Conservation (phyloP, 2,888 invertebrate genomes). For the Deroplatys truncata region DNA sequence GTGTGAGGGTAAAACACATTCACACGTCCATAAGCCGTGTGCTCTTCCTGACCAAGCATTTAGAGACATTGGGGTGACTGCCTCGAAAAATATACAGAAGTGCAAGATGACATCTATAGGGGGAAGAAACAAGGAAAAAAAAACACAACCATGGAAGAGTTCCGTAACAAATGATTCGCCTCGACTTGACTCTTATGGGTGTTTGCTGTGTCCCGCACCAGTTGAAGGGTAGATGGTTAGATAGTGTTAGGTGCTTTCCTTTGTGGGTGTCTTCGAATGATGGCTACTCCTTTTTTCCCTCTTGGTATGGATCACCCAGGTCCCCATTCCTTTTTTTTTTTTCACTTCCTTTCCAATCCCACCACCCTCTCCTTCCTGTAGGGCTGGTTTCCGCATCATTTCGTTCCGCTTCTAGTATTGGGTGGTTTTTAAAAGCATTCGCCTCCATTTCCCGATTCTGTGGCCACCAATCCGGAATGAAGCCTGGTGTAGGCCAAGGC, state of each 20-base stretch:
- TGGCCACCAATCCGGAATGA: not conserved
- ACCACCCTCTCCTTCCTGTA: not conserved
- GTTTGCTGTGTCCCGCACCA: not conserved
- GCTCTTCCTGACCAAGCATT: not conserved
- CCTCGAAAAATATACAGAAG: not conserved
- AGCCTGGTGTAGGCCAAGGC: not conserved
- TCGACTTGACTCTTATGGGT: not conserved
- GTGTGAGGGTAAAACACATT: not conserved
- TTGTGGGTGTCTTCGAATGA: not conserved
- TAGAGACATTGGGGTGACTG: not conserved
- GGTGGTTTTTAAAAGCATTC: not conserved
- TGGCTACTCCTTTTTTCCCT: not conserved
- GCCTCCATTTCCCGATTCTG: not conserved
- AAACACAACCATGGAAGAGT: not conserved
- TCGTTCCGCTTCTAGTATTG: not conserved
- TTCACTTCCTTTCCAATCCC: not conserved
- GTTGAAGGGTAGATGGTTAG: not conserved
- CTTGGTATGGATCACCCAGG: not conserved
- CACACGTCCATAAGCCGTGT: not conserved
- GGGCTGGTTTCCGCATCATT: not conserved
- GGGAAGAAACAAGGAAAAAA: no score
- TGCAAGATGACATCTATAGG: not conserved
- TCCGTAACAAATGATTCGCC: not conserved
- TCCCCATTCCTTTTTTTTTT: not conserved
- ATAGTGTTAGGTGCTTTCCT: not conserved